Percentiles rank a stretch among this genome's conserved stretches.
Conservation (phyloP, 92 coral and sea anemone genomes). For the Palythoa grandis region DNA sequence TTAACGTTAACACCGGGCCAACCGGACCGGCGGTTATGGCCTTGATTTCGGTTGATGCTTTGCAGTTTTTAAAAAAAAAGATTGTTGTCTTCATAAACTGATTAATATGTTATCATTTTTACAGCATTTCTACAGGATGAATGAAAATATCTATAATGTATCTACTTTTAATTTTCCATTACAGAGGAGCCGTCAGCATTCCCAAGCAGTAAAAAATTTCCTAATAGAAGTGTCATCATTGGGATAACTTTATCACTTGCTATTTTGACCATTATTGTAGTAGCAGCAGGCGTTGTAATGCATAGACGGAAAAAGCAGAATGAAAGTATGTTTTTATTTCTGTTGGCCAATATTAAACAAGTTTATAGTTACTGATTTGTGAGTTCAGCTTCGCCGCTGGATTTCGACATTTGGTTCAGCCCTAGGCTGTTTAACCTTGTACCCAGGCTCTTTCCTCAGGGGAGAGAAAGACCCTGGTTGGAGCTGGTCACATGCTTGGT, state of each 20-base stretch:
- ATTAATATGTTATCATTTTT: too few relatives aligned
- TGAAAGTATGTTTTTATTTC: not conserved
- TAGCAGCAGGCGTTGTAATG: not conserved
- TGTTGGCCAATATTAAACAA: not conserved
- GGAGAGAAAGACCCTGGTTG: too few relatives aligned
- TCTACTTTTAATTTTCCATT: not conserved
- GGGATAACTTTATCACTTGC: not conserved
- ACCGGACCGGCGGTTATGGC: too few relatives aligned
- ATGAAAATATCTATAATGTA: not conserved
- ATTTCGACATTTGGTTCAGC: too few relatives aligned
- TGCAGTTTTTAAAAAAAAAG: too few relatives aligned
- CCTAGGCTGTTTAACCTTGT: too few relatives aligned
- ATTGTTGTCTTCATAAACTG: too few relatives aligned
- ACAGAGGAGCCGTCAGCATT: not conserved
- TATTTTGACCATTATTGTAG: not conserved
- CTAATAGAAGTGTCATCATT: not conserved
- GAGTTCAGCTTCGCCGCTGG: too few relatives aligned
- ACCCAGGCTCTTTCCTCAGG: too few relatives aligned
- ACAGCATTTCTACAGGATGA: not conserved
- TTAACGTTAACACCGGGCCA: too few relatives aligned
- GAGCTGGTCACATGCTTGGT: too few relatives aligned
- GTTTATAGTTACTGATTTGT: not conserved
- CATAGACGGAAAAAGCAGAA: not conserved
- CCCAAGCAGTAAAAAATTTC: not conserved
- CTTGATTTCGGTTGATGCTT: too few relatives aligned